Evolutionary conservation across 2,113 vertebrate species (phyloP), one percentile per base, ranked within the genome.

Genomic region (Proterorhinus semilunaris): DNA sequence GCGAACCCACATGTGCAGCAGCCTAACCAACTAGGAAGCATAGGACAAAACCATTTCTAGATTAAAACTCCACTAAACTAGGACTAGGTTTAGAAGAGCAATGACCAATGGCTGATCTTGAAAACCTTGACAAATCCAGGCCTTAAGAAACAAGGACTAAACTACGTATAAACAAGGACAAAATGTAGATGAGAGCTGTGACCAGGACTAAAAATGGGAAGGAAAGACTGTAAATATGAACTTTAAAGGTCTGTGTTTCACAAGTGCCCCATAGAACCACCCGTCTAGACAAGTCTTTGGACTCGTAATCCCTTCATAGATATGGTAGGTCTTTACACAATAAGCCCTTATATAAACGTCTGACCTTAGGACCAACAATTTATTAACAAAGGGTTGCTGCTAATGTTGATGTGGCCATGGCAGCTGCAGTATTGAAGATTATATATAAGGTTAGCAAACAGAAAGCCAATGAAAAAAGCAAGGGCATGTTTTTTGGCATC

Each of bases 301-400:
- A 44, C 13, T 9, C 16, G 15, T 61, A 61, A 61, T 61, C 13
- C 42, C 42, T n/a, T 7, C 42, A 61, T 15, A 44, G 36, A n/a
- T 13, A 5, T n/a, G 57, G 57, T 8, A 8, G 57, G 58, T 45
- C 58, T 61, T 61, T 43, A 61, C 58, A 43, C 8, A 9, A 13
- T 43, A 61, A 61, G 16, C 44, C 58, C 58, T 61, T 44, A 7
- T 10, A 59, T 43, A 59, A 59, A 59, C 12, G 57, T 15, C 57
- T 59, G 58, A 61, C 58, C 42, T 61, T 44, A 61, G 10, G 15
- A 44, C 42, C 42, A 61, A 61, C 58, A 45, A 16, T 61, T 61
- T 45, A 61, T n/a, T 45, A 61, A 61, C 13, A 61, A 61, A 61
- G 58, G 58, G 9, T 16, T 61, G 58, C 58, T 15, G 58, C 42